Conservation (phyloP, 2,888 invertebrate species). For the Archips xylosteana region DNA sequence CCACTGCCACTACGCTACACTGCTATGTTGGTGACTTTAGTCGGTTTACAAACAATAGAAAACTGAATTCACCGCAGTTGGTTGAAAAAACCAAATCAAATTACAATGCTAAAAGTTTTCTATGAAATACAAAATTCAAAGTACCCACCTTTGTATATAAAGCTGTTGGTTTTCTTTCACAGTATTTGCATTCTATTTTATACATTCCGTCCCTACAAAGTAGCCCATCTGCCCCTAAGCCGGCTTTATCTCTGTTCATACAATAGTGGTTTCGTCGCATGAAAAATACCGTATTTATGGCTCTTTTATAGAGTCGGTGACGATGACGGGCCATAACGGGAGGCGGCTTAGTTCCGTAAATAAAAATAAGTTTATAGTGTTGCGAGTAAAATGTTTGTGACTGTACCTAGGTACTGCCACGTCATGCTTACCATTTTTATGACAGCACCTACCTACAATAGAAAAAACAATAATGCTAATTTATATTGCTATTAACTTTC, state of each 20-base stretch:
- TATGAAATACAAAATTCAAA: no score
- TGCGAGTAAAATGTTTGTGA: slow-evolving; percentile 1
- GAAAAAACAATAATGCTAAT: no score
- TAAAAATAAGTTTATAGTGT: neutral
- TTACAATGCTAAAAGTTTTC: no score
- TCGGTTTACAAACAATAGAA: no score
- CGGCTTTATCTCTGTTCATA: slow-evolving; percentile 19
- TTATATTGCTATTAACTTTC: no score
- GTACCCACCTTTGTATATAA: neutral
- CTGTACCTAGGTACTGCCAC: neutral
- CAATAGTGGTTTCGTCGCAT: slow-evolving; percentile 20
- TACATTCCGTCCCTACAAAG: slow-evolving; percentile 15
- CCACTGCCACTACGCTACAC: no score
- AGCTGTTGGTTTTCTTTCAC: neutral
- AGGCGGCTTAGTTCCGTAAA: slow-evolving; percentile 3
- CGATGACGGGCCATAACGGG: slow-evolving; percentile 20
- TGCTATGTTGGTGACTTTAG: no score
- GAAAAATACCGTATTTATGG: slow-evolving; percentile 24
- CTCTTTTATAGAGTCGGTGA: slow-evolving; percentile 10
- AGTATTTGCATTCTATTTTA: slow-evolving; percentile 32
- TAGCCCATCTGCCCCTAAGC: slow-evolving; percentile 16
- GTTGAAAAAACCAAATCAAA: no score
- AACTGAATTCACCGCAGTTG: no score
- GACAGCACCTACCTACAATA: no score
- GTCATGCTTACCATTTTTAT: neutral